A percentile compares a stretch with the other conserved stretches of the same genome.
These are phyloP conservation scores for Lerema accius DNA, from an alignment of 1,140 invertebrate genomes.

Conservation along the genomic window DNA sequence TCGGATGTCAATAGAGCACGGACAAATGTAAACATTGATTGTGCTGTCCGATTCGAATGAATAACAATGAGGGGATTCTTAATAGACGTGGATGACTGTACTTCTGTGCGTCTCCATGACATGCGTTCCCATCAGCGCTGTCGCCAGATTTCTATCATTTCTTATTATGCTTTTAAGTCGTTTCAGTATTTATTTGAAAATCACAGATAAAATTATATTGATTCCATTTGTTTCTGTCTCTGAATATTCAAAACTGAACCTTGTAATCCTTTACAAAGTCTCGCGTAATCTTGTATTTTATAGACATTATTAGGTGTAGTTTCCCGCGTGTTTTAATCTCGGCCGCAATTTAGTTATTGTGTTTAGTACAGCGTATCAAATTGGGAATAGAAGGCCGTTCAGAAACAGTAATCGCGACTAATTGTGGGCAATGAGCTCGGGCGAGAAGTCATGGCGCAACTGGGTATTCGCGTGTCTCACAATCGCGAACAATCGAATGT, in stretches of 20 bases:
- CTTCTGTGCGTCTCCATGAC: constrained; percentile 22
- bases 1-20: constrained; percentile 41
- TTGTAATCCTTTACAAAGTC: no score
- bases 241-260: no score
- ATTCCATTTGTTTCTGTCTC: constrained; percentile 3
- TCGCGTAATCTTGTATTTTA: neutral
- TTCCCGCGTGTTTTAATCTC: neutral
- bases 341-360: constrained; percentile 22
- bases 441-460: constrained; percentile 27
- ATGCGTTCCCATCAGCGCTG: constrained; percentile 18
- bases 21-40: constrained; percentile 37
- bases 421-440: constrained; percentile 32
- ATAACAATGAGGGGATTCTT: constrained; percentile 36
- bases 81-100: constrained; percentile 26
- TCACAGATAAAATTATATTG: neutral
- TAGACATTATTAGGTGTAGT: neutral
- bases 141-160: constrained; percentile 22
- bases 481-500: constrained; percentile 60
- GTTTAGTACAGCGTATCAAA: constrained; percentile 30
- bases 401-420: constrained; percentile 32
- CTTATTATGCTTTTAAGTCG: constrained; percentile 16
- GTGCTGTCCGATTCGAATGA: constrained; percentile 34
- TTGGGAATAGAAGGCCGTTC: constrained; percentile 25
- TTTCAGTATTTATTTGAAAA: constrained; percentile 14
- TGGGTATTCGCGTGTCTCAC: constrained; percentile 50